Percentiles rank a stretch among this genome's conserved stretches.
Conservation (phyloP, 35 echinoderm and acorn worm species). For the Apostichopus californicus region DNA sequence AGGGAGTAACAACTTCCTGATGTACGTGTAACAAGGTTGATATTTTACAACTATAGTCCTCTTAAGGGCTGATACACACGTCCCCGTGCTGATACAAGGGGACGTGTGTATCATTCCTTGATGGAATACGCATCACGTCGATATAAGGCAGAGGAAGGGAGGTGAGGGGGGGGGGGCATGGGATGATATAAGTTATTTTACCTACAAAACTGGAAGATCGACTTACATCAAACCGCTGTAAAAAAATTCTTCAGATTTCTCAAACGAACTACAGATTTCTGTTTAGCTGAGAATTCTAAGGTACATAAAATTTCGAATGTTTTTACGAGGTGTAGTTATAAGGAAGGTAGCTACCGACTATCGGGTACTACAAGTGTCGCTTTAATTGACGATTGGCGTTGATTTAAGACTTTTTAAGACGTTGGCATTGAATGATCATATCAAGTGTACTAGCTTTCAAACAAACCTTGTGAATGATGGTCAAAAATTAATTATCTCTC, state of each 20-base stretch:
- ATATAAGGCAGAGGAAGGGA: too few relatives aligned
- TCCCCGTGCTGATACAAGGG: too few relatives aligned
- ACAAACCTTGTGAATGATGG: constrained; percentile 40
- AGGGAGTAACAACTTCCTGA: too few relatives aligned
- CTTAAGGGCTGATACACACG: too few relatives aligned
- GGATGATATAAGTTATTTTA: too few relatives aligned
- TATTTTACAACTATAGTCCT: too few relatives aligned
- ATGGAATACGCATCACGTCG: too few relatives aligned
- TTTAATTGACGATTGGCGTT: constrained; percentile 1
- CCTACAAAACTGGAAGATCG: too few relatives aligned
- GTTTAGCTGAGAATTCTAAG: constrained; percentile 9
- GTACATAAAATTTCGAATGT: neutral
- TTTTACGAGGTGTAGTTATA: constrained; percentile 2
- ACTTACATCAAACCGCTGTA: too few relatives aligned
- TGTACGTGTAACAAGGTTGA: too few relatives aligned
- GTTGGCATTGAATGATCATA: neutral
- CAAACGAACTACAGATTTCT: neutral
- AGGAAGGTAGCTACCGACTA: neutral
- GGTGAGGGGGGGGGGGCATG: too few relatives aligned
- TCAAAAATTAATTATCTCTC: constrained; percentile 52
- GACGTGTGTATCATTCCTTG: too few relatives aligned
- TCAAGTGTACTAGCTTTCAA: constrained; percentile 39
- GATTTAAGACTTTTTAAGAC: constrained; percentile 24
- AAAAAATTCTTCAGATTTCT: neutral
- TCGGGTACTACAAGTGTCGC: neutral